A percentile compares a stretch with the other conserved stretches of the same genome.
phyloP scores from a whole-genome alignment of 2,888 invertebrate species.

The Apeira syringaria region DNA sequence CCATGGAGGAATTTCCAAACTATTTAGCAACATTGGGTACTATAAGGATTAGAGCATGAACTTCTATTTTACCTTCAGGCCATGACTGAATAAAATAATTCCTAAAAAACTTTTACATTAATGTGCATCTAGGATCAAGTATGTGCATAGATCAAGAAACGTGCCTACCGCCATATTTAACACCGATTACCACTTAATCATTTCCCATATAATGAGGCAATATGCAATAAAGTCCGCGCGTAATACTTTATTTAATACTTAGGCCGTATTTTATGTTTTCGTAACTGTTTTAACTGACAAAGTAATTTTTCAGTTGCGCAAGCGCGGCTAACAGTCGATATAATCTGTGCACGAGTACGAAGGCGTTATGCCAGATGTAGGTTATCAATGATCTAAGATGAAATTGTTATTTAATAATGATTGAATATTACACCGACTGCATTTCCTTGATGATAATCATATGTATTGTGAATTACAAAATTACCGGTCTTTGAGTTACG shows the following conservation, averaged over 20 bases:
- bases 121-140: no score
- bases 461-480: background rate
- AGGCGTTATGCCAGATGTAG: conserved; percentile 5
- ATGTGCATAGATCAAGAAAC: no score
- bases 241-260: background rate
- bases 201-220: no score
- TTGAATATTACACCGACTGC: conserved; percentile 3
- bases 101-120: no score
- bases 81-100: no score
- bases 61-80: no score
- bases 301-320: conserved; percentile 19
- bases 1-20: no score
- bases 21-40: no score
- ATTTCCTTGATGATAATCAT: conserved; percentile 10
- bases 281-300: conserved; percentile 14
- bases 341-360: conserved; percentile 12
- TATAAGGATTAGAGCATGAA: no score
- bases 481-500: conserved; percentile 1
- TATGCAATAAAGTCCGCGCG: background rate
- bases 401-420: conserved; percentile 9
- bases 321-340: conserved; percentile 16
- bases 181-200: no score
- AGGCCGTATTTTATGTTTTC: conserved; percentile 20
- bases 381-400: conserved; percentile 7
- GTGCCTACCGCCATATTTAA: no score